These are phyloP conservation scores for Elaphurus davidianus DNA, from an alignment of 2,113 vertebrate species.

Conservation along the genomic window DNA sequence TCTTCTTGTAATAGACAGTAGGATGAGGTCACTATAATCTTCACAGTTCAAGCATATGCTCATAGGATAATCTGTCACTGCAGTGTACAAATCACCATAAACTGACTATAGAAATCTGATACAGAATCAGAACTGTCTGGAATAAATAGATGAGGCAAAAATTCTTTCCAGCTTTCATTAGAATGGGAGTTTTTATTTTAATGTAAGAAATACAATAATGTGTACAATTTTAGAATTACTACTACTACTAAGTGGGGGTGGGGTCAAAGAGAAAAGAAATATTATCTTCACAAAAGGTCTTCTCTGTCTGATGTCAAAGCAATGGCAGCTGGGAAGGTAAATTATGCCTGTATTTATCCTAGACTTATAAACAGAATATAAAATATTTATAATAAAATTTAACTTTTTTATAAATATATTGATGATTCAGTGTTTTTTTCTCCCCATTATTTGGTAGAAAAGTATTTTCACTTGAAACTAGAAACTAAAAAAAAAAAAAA, in stretches of 20 bases:
- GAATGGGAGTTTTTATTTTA: neutral
- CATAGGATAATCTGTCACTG: neutral
- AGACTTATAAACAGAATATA: neutral
- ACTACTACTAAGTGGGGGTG: neutral
- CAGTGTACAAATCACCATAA: neutral
- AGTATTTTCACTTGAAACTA: neutral
- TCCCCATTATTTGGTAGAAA: neutral
- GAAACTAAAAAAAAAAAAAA: too few species aligned
- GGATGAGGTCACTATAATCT: neutral
- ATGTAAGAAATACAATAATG: neutral
- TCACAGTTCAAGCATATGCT: neutral
- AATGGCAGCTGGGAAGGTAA: neutral
- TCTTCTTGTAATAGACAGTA: neutral
- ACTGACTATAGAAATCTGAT: neutral
- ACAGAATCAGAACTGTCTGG: neutral
- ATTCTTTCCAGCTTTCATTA: constrained; percentile 4
- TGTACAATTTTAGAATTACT: neutral
- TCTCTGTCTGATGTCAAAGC: neutral
- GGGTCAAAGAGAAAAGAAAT: constrained; percentile 18
- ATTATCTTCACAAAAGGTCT: neutral
- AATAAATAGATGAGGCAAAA: constrained; percentile 1
- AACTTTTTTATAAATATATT: neutral
- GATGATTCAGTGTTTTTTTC: neutral
- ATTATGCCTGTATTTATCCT: neutral
- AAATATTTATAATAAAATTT: neutral